Evolutionary conservation across 2,113 vertebrate species (phyloP).

Genomic region (cattle (Bos taurus)): ARS-UCD2.0 NC_037329.1:81048001-81048500

Average conservation of each 20-base stretch:
- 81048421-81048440: not conserved
- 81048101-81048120: not conserved
- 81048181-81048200: fast-evolving
- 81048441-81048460: not conserved
- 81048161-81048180: not conserved
- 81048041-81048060: not conserved
- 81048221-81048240: not conserved
- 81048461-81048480: not conserved
- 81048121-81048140: not conserved
- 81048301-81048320: not conserved
- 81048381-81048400: not conserved
- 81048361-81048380: not conserved
- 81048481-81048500: not conserved
- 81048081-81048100: not conserved
- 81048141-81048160: not conserved
- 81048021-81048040: not conserved
- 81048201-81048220: fast-evolving
- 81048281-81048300: not conserved
- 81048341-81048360: not conserved
- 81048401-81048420: not conserved
- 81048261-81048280: not conserved
- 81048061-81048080: not conserved
- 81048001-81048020: not conserved
- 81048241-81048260: not conserved
- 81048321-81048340: not conserved